These are phyloP conservation scores for Protobothrops mucrosquamatus DNA, from an alignment of 2,113 vertebrate genomes.

Conservation along the genomic window DNA sequence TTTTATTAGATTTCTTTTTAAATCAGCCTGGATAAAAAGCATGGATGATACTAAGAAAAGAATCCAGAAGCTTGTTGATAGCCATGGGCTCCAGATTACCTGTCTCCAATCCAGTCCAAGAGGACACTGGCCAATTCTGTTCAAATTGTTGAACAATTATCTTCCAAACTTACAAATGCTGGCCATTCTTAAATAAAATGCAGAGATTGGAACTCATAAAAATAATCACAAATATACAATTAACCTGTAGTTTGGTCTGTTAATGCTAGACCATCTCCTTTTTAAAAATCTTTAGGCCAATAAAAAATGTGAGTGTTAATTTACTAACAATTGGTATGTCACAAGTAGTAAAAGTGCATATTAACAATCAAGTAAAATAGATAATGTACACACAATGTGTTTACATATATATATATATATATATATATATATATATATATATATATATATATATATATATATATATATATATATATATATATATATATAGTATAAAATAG, in stretches of 20 bases:
- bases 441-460: too few species aligned
- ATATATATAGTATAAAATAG: too few species aligned
- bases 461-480: too few species aligned
- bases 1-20: background rate
- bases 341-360: background rate
- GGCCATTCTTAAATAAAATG: background rate
- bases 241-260: background rate
- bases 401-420: background rate
- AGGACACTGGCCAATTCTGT: background rate
- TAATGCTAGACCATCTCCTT: background rate
- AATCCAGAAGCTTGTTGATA: background rate
- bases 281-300: background rate
- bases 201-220: background rate
- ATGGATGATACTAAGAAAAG: background rate
- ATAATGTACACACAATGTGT: background rate
- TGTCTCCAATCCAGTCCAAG: background rate
- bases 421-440: too few species aligned
- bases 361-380: background rate
- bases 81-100: background rate
- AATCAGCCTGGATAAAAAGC: background rate
- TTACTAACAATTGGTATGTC: background rate
- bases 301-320: background rate
- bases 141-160: background rate
- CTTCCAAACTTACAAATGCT: background rate
- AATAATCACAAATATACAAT: background rate